Evolutionary conservation across 2,113 vertebrate species (phyloP).

Genomic region (Cololabis saira): DNA sequence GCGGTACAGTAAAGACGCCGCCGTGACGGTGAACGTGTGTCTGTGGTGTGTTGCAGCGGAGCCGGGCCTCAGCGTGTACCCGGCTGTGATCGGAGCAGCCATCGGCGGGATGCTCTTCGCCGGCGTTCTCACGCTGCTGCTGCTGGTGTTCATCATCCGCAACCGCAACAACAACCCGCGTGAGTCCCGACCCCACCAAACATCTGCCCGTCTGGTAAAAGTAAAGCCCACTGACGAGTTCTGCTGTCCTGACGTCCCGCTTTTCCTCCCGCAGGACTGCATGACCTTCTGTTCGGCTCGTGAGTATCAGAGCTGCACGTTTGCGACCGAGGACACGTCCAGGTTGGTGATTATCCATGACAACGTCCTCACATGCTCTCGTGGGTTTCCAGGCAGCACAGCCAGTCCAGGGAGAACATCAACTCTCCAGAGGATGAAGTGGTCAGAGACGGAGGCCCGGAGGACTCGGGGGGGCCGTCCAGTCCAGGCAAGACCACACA

Average conservation of each 20-base stretch:
- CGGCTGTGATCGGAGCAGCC: slow-evolving; percentile 86
- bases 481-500: slow-evolving; percentile 62
- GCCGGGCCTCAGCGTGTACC: slow-evolving; percentile 81
- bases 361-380: not conserved
- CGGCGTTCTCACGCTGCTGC: slow-evolving; percentile 74
- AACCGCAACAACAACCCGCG: slow-evolving; percentile 86
- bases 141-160: slow-evolving; percentile 83
- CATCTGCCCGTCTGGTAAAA: too few species aligned
- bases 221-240: not conserved
- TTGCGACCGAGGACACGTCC: not conserved
- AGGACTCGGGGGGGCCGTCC: slow-evolving; percentile 42
- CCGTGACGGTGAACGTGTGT: slow-evolving; percentile 35
- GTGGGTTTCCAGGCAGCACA: slow-evolving; percentile 71
- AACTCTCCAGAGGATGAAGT: slow-evolving; percentile 85
- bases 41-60: slow-evolving; percentile 83
- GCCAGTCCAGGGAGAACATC: slow-evolving; percentile 85
- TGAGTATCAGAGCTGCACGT: slow-evolving; percentile 68
- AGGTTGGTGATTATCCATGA: not conserved
- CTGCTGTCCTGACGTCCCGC: not conserved
- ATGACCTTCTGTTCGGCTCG: slow-evolving; percentile 86
- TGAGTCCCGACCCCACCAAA: slow-evolving; percentile 74
- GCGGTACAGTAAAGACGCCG: too few species aligned
- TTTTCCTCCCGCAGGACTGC: slow-evolving; percentile 76
- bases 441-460: slow-evolving; percentile 51
- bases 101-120: slow-evolving; percentile 86